Conservation (phyloP, 2,797 vertebrate species). For the Eospalax fontanierii region DNA sequence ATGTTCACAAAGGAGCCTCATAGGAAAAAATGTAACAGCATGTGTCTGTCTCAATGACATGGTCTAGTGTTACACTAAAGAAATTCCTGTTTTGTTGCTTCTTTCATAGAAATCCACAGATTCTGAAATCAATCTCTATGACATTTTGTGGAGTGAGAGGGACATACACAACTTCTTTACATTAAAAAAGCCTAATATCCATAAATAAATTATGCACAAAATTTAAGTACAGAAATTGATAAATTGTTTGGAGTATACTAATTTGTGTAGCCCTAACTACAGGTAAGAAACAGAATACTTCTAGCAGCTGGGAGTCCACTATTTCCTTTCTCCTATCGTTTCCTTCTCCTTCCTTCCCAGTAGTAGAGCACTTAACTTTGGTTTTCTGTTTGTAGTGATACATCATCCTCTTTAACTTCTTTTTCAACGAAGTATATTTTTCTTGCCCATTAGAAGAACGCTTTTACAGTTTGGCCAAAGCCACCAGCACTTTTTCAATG, state of each 20-base stretch:
- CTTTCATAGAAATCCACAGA: slow-evolving; percentile 64
- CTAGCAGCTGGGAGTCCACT: not conserved
- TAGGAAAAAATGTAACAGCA: slow-evolving; percentile 60
- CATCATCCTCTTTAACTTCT: slow-evolving; percentile 55
- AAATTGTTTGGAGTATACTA: slow-evolving; percentile 18
- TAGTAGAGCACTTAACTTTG: not conserved
- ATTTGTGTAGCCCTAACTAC: not conserved
- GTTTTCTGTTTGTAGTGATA: slow-evolving; percentile 56
- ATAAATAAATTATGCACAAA: slow-evolving; percentile 22
- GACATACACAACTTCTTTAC: slow-evolving; percentile 32
- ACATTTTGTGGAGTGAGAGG: not conserved
- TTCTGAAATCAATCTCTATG: slow-evolving; percentile 68
- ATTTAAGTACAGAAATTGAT: slow-evolving; percentile 14
- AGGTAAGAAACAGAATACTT: slow-evolving; percentile 42
- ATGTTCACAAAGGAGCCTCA: slow-evolving; percentile 69
- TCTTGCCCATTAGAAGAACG: slow-evolving; percentile 74
- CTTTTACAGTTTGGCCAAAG: slow-evolving; percentile 73
- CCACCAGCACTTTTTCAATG: slow-evolving; percentile 74
- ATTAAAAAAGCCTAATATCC: not conserved
- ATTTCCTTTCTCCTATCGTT: not conserved
- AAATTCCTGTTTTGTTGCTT: slow-evolving; percentile 71
- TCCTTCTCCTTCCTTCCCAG: not conserved
- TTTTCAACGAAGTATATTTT: slow-evolving; percentile 72
- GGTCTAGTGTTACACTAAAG: slow-evolving; percentile 62
- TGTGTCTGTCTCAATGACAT: slow-evolving; percentile 70